Evolutionary conservation across 2,888 invertebrate genomes (phyloP).

Genomic region (Deilephila porcellus): DNA sequence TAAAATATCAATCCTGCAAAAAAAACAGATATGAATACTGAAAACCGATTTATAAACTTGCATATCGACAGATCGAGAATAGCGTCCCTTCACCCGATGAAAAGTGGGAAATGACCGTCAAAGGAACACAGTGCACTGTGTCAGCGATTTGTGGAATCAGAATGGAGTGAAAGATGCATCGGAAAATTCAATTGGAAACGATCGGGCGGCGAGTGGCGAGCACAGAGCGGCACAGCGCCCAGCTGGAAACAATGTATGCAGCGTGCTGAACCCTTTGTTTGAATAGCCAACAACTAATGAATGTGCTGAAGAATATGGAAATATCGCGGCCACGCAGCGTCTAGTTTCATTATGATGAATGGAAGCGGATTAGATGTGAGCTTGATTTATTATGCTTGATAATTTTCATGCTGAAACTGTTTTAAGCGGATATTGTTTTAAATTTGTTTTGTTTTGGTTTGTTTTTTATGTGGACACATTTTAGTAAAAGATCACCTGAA

Average conservation of each 20-base stretch:
- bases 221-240: neutral
- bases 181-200: constrained; percentile 24
- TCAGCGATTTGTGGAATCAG: constrained; percentile 29
- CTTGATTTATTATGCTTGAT: no score
- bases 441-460: no score
- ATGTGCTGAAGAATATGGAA: neutral
- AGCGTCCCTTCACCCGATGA: constrained; percentile 11
- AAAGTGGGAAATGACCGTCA: constrained; percentile 28
- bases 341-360: neutral
- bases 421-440: no score
- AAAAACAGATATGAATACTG: neutral
- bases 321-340: no score
- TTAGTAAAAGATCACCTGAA: no score
- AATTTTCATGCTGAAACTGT: no score
- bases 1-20: no score
- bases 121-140: constrained; percentile 27
- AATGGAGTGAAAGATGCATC: constrained; percentile 28
- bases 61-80: neutral
- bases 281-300: neutral
- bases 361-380: neutral
- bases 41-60: neutral
- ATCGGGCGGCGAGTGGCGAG: neutral
- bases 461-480: no score
- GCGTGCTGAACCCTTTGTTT: neutral
- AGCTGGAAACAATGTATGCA: neutral